These are phyloP conservation scores for Salminus brasiliensis DNA, from an alignment of 2,113 vertebrate genomes.

Conservation along the genomic window DNA sequence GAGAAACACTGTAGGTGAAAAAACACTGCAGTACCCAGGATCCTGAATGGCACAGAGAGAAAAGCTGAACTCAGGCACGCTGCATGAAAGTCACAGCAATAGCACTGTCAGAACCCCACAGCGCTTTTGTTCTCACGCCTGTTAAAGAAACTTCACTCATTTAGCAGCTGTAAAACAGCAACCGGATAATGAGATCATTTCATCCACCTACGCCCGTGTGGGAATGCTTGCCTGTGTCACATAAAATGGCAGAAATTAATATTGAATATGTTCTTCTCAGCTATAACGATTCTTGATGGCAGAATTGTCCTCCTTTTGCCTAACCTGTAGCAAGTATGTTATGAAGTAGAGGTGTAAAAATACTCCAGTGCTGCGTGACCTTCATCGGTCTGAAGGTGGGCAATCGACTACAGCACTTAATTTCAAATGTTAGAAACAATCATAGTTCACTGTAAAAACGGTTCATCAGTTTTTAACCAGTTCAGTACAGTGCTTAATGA, in stretches of 20 bases:
- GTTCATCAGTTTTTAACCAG: no score
- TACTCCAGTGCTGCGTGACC: background rate
- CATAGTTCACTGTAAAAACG: no score
- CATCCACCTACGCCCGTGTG: background rate
- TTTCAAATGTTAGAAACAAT: no score
- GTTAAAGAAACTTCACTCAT: background rate
- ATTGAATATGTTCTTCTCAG: background rate
- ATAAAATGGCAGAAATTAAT: background rate
- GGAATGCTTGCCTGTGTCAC: background rate
- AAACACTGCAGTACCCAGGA: constrained; percentile 17
- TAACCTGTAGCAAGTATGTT: background rate
- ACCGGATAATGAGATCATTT: background rate
- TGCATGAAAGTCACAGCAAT: background rate
- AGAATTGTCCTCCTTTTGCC: background rate
- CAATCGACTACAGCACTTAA: no score
- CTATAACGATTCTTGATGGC: background rate
- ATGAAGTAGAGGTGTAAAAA: background rate
- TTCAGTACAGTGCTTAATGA: no score
- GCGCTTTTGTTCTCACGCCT: background rate
- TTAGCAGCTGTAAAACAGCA: background rate
- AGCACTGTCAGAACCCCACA: background rate
- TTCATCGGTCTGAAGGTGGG: no score
- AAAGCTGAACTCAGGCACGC: constrained; percentile 3
- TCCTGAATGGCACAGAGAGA: constrained; percentile 7
- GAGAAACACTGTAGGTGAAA: background rate